phyloP scores from a whole-genome alignment of 2,888 invertebrate genomes.

The Podabrus alpinus region DNA sequence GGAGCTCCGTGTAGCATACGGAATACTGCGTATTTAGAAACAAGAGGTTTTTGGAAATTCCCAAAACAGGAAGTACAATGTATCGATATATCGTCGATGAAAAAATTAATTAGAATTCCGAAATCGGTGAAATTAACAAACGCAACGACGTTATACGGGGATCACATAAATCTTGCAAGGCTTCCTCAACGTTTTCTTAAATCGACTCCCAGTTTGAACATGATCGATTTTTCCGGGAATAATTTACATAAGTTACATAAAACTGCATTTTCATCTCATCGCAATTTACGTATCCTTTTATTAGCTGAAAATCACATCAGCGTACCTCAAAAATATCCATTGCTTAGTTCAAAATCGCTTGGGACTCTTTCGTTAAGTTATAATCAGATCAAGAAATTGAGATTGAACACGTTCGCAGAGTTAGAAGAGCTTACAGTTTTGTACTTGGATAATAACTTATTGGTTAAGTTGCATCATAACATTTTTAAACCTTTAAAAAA shows the following conservation, averaged over 20 bases:
- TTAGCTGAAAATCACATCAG: constrained; percentile 36
- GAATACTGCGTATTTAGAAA: constrained; percentile 46
- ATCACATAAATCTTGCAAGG: constrained; percentile 42
- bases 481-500: constrained; percentile 40
- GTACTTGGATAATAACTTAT: constrained; percentile 47
- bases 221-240: constrained; percentile 49
- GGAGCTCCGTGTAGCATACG: constrained; percentile 47
- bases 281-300: constrained; percentile 43
- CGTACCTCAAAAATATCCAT: constrained; percentile 40
- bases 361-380: constrained; percentile 45
- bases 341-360: constrained; percentile 42
- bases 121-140: constrained; percentile 16
- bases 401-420: constrained; percentile 40
- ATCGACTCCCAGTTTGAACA: constrained; percentile 41
- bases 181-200: constrained; percentile 32
- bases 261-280: constrained; percentile 31
- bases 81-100: constrained; percentile 45
- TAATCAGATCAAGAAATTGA: constrained; percentile 43
- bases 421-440: constrained; percentile 43
- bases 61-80: constrained; percentile 39
- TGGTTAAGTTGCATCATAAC: constrained; percentile 38
- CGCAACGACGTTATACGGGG: constrained; percentile 44
- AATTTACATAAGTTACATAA: constrained; percentile 38
- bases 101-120: constrained; percentile 11
- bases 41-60: constrained; percentile 29